These are phyloP conservation scores for Calliopsis andreniformis DNA, from an alignment of 1,140 invertebrate species.

Conservation along the genomic window DNA sequence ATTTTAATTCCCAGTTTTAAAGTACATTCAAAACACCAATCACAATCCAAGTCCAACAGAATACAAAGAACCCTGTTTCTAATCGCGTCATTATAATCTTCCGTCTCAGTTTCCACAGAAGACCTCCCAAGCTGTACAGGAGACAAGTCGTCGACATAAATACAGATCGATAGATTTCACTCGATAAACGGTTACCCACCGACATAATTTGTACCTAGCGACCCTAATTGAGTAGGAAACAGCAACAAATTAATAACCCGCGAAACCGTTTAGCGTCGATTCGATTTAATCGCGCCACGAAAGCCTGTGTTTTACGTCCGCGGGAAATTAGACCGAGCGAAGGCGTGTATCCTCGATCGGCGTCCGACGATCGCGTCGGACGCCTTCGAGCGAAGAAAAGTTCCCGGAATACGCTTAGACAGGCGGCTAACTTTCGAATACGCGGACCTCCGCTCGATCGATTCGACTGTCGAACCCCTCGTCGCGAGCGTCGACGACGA, in stretches of 20 bases:
- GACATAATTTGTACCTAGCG: constrained; percentile 25
- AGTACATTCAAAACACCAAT: no score
- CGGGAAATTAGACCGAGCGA: constrained; percentile 35
- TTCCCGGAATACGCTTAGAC: constrained; percentile 2
- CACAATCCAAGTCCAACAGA: no score
- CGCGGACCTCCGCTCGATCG: not conserved
- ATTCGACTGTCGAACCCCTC: constrained; percentile 7
- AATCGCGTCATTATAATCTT: no score
- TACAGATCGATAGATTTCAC: constrained; percentile 43
- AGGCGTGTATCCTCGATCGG: constrained; percentile 19
- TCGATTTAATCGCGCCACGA: constrained; percentile 37
- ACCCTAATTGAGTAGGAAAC: constrained; percentile 44
- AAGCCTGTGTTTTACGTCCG: constrained; percentile 1
- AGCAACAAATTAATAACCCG: constrained; percentile 40
- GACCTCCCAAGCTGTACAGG: not conserved
- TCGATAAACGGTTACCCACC: constrained; percentile 21
- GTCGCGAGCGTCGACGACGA: constrained; percentile 24
- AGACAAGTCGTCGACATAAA: constrained; percentile 28
- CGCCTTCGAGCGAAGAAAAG: constrained; percentile 29
- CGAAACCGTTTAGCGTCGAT: constrained; percentile 10
- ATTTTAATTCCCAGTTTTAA: no score
- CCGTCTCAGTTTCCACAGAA: not conserved
- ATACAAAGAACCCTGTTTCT: no score
- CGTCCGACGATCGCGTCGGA: constrained; percentile 4
- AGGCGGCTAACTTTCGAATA: constrained; percentile 38